Conservation (phyloP, 2,113 vertebrate genomes). For the Rhinopomastus cyanomelas region DNA sequence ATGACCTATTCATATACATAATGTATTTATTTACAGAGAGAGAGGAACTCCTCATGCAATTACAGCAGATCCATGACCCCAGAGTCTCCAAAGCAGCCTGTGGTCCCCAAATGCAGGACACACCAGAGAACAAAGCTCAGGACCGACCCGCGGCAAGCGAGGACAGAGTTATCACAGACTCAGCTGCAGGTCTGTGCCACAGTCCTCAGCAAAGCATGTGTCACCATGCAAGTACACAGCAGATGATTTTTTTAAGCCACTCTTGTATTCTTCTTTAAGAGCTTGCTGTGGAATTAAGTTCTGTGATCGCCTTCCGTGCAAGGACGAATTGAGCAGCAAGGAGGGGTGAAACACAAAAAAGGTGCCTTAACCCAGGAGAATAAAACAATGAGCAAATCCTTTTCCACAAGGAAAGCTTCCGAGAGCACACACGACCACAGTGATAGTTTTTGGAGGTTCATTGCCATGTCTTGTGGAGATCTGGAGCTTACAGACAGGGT, state of each 20-base stretch:
- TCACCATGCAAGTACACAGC: not conserved
- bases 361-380: not conserved
- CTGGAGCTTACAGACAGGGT: too few relatives aligned
- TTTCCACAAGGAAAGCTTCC: not conserved
- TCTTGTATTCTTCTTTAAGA: not conserved
- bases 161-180: not conserved
- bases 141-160: not conserved
- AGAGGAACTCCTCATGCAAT: not conserved
- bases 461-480: not conserved
- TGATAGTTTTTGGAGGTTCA: not conserved
- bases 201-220: not conserved
- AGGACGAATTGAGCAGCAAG: not conserved
- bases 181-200: fast-evolving
- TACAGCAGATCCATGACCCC: not conserved
- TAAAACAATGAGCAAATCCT: not conserved
- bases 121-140: fast-evolving
- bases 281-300: not conserved
- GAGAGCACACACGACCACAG: not conserved
- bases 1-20: too few relatives aligned
- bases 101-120: not conserved
- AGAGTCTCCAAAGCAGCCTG: not conserved
- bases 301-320: not conserved
- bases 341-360: not conserved
- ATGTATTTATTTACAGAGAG: too few relatives aligned
- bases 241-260: not conserved